Evolutionary conservation across 37 sponge, comb jelly and placozoan species (phyloP).

Genomic region (Lycopodina hypogea): DNA sequence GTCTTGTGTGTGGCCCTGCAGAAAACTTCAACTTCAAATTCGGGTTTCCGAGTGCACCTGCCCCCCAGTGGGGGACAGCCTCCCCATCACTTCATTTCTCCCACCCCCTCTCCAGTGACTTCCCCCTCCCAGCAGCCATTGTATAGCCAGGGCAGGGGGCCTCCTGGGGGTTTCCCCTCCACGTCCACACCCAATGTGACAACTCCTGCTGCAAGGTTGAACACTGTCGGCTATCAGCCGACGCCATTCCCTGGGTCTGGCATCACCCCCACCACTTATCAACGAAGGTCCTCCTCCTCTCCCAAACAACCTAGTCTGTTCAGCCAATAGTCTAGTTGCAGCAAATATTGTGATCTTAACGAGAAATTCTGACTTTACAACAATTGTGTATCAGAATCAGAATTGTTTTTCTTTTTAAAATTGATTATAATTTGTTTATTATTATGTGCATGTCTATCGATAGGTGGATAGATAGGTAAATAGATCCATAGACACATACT

Average conservation of each 20-base stretch:
- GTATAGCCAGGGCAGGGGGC: too few relatives aligned
- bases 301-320: constrained; percentile 1
- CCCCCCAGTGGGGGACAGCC: constrained; percentile 6
- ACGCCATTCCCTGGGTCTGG: background rate
- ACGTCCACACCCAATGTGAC: background rate
- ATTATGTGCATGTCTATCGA: too few relatives aligned
- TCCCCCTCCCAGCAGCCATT: background rate
- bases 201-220: background rate
- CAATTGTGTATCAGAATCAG: too few relatives aligned
- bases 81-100: background rate
- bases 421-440: too few relatives aligned
- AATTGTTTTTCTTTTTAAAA: too few relatives aligned
- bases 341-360: too few relatives aligned
- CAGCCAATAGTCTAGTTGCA: background rate
- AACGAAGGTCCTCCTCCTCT: background rate
- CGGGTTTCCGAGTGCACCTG: constrained; percentile 33
- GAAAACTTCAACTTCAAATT: background rate
- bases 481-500: too few relatives aligned
- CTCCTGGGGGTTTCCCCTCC: background rate
- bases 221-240: background rate
- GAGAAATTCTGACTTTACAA: too few relatives aligned
- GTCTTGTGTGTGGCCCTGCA: constrained; percentile 40
- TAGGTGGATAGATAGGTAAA: too few relatives aligned
- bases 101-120: constrained; percentile 2
- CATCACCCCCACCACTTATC: background rate